Percentiles rank a stretch among this genome's conserved stretches.
phyloP scores from a whole-genome alignment of 23 tunicate species.

The Aplidium turbinatum region DNA sequence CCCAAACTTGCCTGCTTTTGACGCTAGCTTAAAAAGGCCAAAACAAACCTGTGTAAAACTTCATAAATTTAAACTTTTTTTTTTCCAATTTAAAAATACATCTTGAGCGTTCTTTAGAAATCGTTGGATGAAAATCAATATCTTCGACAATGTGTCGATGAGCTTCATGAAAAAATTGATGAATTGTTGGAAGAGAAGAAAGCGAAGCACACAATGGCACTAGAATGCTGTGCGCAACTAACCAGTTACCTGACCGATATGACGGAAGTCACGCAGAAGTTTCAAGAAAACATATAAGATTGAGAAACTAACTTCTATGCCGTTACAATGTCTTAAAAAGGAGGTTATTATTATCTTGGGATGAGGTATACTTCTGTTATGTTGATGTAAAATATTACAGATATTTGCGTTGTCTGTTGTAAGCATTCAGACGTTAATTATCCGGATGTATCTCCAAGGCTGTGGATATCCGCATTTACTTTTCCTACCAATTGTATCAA shows the following conservation, averaged over 20 bases:
- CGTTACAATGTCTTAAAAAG: too few relatives aligned
- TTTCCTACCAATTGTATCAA: too few relatives aligned
- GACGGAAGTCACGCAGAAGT: conserved; percentile 80
- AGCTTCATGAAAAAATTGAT: conserved; percentile 31
- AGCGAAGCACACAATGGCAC: conserved; percentile 47
- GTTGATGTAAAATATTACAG: too few relatives aligned
- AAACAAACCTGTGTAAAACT: background rate
- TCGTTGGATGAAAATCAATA: conserved; percentile 47
- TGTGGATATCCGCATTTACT: too few relatives aligned
- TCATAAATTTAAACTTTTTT: background rate
- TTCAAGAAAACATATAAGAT: conserved; percentile 37
- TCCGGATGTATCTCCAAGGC: too few relatives aligned
- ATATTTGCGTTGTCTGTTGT: too few relatives aligned
- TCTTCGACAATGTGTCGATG: conserved; percentile 33
- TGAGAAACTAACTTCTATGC: too few relatives aligned
- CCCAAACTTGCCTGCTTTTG: background rate
- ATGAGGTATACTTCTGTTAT: too few relatives aligned
- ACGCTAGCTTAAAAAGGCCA: background rate
- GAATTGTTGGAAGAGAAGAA: conserved; percentile 23
- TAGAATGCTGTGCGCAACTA: conserved; percentile 41
- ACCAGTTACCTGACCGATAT: conserved; percentile 60
- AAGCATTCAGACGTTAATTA: too few relatives aligned
- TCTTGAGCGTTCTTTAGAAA: conserved; percentile 30
- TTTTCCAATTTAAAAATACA: background rate
- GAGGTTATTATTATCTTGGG: too few relatives aligned